Percentiles rank a stretch among this genome's conserved stretches.
Evolutionary conservation across 2,797 vertebrate genomes (phyloP).

Genomic region (Tragelaphus oryx): DNA sequence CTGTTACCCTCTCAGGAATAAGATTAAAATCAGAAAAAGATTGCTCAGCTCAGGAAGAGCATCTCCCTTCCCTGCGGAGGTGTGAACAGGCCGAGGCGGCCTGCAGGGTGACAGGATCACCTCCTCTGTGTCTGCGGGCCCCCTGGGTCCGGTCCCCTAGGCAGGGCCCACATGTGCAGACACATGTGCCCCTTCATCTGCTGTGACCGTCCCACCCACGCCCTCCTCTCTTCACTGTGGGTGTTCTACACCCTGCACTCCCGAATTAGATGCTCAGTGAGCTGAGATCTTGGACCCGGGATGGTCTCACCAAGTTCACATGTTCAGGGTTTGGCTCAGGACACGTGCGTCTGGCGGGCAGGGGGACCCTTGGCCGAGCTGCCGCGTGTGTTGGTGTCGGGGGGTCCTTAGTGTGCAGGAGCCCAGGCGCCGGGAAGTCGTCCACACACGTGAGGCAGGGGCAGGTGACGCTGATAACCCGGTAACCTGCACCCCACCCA

Average conservation of each 20-base stretch:
- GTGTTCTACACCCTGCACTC: neutral
- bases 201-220: neutral
- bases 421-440: neutral
- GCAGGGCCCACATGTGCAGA: neutral
- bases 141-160: accelerated
- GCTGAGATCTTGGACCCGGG: neutral
- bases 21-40: neutral
- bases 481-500: accelerated
- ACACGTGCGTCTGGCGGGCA: neutral
- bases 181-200: accelerated
- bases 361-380: neutral
- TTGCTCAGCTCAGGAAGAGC: neutral
- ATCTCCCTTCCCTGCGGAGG: neutral
- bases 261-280: neutral
- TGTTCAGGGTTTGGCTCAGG: neutral
- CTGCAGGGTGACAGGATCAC: neutral
- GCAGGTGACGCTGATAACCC: accelerated
- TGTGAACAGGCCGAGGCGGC: neutral
- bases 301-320: no score
- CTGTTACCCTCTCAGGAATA: neutral
- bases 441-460: neutral
- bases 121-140: neutral
- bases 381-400: accelerated
- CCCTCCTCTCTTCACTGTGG: neutral
- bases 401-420: neutral